A percentile compares a stretch with the other conserved stretches of the same genome.
Evolutionary conservation across 2,113 vertebrate genomes (phyloP).

Genomic region (Corydoras maculifer): DNA sequence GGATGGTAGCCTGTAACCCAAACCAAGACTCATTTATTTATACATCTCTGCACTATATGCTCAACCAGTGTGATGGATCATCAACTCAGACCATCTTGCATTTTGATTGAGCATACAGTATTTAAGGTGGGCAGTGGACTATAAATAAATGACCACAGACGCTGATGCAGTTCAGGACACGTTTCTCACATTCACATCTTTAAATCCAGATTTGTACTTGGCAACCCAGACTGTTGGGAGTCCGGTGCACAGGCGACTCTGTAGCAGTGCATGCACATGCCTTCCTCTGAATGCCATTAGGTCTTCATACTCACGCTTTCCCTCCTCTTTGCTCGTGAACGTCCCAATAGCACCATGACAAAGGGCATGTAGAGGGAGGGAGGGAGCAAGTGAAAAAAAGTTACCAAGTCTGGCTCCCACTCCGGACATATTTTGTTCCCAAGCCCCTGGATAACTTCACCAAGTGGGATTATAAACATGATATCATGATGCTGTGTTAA

Average conservation of each 20-base stretch:
- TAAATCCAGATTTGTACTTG: neutral
- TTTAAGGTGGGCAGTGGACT: constrained; percentile 38
- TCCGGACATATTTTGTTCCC: too few relatives aligned
- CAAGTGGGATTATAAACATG: too few relatives aligned
- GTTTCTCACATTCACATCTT: constrained; percentile 6
- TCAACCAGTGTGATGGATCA: neutral
- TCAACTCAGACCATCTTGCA: too few relatives aligned
- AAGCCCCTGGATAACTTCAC: neutral
- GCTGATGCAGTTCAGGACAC: neutral
- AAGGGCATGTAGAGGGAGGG: constrained; percentile 34
- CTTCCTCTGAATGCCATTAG: neutral
- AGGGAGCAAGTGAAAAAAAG: constrained; percentile 38
- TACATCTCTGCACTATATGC: constrained; percentile 37
- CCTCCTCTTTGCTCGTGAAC: constrained; percentile 42
- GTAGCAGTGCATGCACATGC: constrained; percentile 21
- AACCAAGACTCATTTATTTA: constrained; percentile 31
- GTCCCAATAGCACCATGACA: constrained; percentile 35
- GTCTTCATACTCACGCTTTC: constrained; percentile 49
- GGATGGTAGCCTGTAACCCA: neutral
- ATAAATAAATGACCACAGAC: constrained; percentile 34
- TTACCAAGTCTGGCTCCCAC: neutral
- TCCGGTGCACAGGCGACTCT: neutral
- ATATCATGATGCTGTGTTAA: too few relatives aligned
- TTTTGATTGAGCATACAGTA: neutral
- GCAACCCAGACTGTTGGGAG: neutral